Evolutionary conservation across 2,113 vertebrate species (phyloP), one percentile per base, ranked within the genome.

Genomic region (Pangasianodon gigas): DNA sequence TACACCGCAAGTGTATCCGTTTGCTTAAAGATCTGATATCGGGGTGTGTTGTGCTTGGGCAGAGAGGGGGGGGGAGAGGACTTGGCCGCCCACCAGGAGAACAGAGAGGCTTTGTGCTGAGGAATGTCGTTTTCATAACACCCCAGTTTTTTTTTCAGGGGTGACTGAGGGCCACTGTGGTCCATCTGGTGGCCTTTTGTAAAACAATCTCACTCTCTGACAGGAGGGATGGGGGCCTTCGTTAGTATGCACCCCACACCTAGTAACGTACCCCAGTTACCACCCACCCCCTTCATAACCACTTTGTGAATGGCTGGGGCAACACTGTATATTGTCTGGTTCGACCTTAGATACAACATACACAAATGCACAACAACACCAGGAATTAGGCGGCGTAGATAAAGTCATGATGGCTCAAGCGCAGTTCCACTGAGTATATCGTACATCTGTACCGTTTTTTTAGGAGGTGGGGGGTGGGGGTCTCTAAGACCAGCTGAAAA

Each of bases 61-160:
- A 18, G 75, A 8, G 46, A 6, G 74, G 77, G 16, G 29, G 65
- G 83, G 29, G 77, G 41, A 3, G 54, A 29, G 41, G 86, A 90
- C 67, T 90, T 86, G 89, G 94, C 93, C 93, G 92, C 93, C 93
- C 90, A 92, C 91, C 92, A 90, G 48, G 90, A 90, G 92, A 96
- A 96, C 95, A 96, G 94, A 93, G 75, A 94, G 90, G 91, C 95
- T 96, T 96, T 96, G 96, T 96, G 94, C 26, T 77, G 89, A 95
- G 94, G 95, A 96, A 96, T 96, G 95, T 91, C 90, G 93, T 96
- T 96, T 94, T 95, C 94, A 96, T 96, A 95, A 95, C 95, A 92
- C 94, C 91, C 83, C 92, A 62, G 90, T 93, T 96, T 94, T 95
- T 96, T 95, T 95, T 93, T 91, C 87, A 91, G 92, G 88, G 94